A percentile compares a stretch with the other conserved stretches of the same genome.
Evolutionary conservation across 2,113 vertebrate species (phyloP).

Genomic region (Lathamus discolor): DNA sequence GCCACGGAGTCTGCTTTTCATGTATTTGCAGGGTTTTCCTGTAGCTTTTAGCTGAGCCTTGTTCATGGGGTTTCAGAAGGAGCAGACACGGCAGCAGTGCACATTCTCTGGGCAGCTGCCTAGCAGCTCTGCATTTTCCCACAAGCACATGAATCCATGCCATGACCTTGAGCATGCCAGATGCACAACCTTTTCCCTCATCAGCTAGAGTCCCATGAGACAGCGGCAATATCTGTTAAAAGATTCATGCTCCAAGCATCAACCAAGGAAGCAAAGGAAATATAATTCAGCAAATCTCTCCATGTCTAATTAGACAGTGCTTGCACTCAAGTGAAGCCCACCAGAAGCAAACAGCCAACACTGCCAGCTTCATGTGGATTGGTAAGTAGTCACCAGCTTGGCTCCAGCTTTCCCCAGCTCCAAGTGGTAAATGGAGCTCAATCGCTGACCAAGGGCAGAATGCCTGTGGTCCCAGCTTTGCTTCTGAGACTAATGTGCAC

Average conservation of each 20-base stretch:
- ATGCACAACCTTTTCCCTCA: neutral
- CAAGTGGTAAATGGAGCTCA: neutral
- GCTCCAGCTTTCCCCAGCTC: neutral
- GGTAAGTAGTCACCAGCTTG: neutral
- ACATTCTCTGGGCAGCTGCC: neutral
- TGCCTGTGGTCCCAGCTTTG: neutral
- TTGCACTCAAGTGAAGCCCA: neutral
- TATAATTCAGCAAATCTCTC: neutral
- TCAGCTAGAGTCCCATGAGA: neutral
- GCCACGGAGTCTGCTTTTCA: neutral
- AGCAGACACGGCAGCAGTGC: neutral
- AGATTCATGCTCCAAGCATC: neutral
- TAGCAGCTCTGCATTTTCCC: neutral
- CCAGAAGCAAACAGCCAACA: neutral
- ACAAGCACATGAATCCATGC: neutral
- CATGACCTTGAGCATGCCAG: neutral
- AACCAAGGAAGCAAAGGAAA: neutral
- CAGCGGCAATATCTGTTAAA: neutral
- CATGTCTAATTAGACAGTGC: neutral
- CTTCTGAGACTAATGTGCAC: neutral
- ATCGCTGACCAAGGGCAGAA: neutral
- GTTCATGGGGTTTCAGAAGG: neutral
- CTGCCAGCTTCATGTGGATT: neutral
- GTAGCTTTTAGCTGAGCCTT: neutral
- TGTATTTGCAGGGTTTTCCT: neutral